Base-by-base conservation (phyloP, 2,797 vertebrate genomes). In the Miichthys miiuy region DNA sequence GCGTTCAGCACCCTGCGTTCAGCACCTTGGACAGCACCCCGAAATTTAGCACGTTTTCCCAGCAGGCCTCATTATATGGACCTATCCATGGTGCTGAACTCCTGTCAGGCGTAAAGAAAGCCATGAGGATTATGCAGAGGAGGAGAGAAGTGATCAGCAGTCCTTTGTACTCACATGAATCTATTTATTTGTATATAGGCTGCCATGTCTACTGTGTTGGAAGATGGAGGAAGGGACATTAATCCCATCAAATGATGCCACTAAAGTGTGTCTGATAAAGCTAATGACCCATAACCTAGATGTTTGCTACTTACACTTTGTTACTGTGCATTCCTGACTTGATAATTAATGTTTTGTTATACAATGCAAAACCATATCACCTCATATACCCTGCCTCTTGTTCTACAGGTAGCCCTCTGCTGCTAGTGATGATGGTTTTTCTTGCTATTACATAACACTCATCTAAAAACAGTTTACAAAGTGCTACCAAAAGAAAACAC, bases 41-140 rank as follows among this genome's bases (percentile, higher is more conserved):
- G 14, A 9, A 12, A 13, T 21, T 13, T 10, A 52, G 20, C 50
- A 52, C 3, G 41, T 46, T 50, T 46, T 16, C 30, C 25, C 34
- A 2, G 46, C 12, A 16, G 55, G 25, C 2, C 21, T 10, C 25
- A 46, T 47, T 64, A 52, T n/a, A 25, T 18, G n/a, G 57, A 63
- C 47, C 89, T 87, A 74, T 87, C 86, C 82, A 42, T 20, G 79
- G 89, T 91, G 16, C 90, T 92, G 88, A 90, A 87, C 44, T 41
- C 44, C 51, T 68, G 68, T 75, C 74, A 74, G 46, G 44, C 41
- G 2, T 47, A n/a, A 75, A 55, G 64, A 30, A 52, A 42, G 46
- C 42, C 47, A 2, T 27, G 13, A 68, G 58, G 62, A 68, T 67
- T 47, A 63, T 69, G 58, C 51, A 83, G 61, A 56, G 8, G 46